A percentile compares a stretch with the other conserved stretches of the same genome.
Conservation (phyloP, 1,140 invertebrate genomes). For the Pseudomyrmex cubaensis region DNA sequence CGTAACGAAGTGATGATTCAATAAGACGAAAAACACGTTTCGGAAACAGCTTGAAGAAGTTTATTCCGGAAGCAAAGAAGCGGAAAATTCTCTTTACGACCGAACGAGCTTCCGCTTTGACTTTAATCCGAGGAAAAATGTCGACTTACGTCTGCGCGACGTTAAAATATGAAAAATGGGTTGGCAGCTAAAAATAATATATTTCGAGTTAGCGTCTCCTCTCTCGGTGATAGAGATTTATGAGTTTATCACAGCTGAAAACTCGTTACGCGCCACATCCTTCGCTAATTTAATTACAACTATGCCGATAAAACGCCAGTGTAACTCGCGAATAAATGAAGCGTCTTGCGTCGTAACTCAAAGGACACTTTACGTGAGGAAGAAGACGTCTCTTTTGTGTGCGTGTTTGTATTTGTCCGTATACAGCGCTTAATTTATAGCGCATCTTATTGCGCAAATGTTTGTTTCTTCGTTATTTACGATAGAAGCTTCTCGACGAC, state of each 20-base stretch:
- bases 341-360: not conserved
- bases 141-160: slow-evolving; percentile 10
- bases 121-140: slow-evolving; percentile 24
- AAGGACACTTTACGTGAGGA: not conserved
- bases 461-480: not conserved
- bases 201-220: not conserved
- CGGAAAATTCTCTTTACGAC: slow-evolving; percentile 31
- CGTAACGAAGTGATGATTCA: not conserved
- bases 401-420: not conserved
- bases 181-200: slow-evolving; percentile 15
- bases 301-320: not conserved
- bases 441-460: not conserved
- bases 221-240: slow-evolving; percentile 28
- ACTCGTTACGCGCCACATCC: not conserved
- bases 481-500: not conserved
- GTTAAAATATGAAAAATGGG: slow-evolving; percentile 44
- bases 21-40: slow-evolving; percentile 9
- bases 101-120: not conserved
- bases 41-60: not conserved
- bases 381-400: not conserved
- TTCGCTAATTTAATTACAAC: slow-evolving; percentile 16
- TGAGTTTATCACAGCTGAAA: slow-evolving; percentile 9
- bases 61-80: not conserved
- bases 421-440: not conserved
- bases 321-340: slow-evolving; percentile 20